Conservation (phyloP, 2,113 vertebrate genomes). For the Myocastor coypus region DNA sequence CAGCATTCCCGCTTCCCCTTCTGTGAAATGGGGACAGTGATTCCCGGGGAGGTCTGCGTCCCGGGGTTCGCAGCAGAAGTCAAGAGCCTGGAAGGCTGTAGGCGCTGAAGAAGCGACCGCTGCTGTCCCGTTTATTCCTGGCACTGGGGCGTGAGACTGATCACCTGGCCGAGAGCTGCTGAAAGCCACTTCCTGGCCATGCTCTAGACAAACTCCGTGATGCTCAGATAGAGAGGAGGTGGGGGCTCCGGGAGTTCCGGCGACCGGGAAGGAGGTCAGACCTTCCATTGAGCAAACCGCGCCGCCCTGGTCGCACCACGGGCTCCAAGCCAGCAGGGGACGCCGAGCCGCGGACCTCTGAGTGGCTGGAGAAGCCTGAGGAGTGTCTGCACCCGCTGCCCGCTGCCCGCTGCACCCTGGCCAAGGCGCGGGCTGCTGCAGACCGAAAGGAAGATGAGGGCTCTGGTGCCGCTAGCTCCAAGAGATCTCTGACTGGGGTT, state of each 20-base stretch:
- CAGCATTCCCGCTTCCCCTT: neutral
- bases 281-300: neutral
- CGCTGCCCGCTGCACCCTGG: neutral
- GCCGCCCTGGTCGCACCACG: neutral
- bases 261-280: neutral
- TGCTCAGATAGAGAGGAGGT: neutral
- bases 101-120: neutral
- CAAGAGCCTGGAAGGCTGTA: neutral
- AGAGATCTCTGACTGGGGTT: neutral
- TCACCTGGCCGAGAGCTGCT: neutral
- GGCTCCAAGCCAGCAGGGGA: slow-evolving; percentile 15
- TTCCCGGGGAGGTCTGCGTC: neutral
- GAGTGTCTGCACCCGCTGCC: neutral
- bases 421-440: neutral
- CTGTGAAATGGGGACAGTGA: neutral
- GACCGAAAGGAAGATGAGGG: neutral
- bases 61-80: neutral
- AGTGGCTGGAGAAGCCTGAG: neutral
- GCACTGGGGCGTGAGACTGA: neutral
- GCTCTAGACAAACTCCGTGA: slow-evolving; percentile 61
- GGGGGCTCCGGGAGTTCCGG: neutral
- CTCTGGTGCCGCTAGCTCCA: neutral
- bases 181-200: neutral
- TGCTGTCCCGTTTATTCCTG: neutral
- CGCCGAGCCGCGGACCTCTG: neutral